Conservation (phyloP, 2,113 vertebrate species). For the Atrichornis clamosus region DNA sequence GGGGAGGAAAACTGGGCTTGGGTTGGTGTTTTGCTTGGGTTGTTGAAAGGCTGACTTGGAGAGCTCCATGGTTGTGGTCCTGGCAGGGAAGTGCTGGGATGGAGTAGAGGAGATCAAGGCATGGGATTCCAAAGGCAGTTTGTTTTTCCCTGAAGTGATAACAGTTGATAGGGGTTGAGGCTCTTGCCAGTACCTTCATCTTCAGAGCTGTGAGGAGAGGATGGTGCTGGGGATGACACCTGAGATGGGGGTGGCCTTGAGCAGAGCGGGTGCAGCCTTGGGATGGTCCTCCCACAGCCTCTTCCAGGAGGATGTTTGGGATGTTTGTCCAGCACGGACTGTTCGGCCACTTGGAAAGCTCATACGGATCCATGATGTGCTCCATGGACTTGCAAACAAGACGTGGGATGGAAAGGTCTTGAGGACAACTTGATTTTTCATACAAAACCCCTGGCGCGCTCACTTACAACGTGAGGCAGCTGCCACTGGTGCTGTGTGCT, state of each 20-base stretch:
- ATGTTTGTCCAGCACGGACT: rapidly evolving
- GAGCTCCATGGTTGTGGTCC: background rate
- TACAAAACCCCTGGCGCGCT: rapidly evolving
- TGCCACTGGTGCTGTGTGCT: background rate
- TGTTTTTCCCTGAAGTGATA: background rate
- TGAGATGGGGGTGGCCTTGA: background rate
- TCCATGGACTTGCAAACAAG: background rate
- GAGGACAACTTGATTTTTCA: background rate
- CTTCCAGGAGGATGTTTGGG: no score
- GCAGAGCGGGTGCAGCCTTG: background rate
- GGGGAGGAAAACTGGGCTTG: background rate
- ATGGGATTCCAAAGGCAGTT: background rate
- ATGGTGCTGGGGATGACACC: background rate
- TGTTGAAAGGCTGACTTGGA: background rate
- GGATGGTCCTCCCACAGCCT: background rate
- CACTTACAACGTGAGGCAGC: background rate
- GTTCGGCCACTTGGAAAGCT: background rate
- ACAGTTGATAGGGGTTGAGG: background rate
- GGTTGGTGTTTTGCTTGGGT: background rate
- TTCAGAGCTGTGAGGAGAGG: background rate
- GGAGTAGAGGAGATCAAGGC: background rate
- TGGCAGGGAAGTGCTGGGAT: background rate
- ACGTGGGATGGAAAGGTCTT: no score
- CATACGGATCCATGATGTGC: rapidly evolving
- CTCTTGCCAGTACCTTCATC: rapidly evolving